Evolutionary conservation across 2,888 invertebrate species (phyloP).

Genomic region (Drosophila diplacantha): DNA sequence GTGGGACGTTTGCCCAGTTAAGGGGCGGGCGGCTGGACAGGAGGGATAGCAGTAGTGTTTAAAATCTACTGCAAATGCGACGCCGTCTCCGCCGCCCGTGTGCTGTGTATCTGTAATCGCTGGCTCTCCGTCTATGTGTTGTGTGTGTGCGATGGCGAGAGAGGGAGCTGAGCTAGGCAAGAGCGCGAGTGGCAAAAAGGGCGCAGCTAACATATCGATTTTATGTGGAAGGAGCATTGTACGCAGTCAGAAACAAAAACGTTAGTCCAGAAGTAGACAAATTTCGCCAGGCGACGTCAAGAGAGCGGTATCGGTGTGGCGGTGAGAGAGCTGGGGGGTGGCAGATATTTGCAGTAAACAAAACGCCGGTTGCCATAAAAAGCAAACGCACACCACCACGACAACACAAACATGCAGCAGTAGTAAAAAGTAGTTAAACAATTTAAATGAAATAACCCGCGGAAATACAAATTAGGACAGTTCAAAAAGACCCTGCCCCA

Average conservation of each 20-base stretch:
- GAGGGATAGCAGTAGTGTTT: slow-evolving; percentile 39
- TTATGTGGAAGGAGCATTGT: slow-evolving; percentile 49
- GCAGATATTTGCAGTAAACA: slow-evolving; percentile 36
- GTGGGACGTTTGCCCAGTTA: neutral
- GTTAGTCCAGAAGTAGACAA: slow-evolving; percentile 37
- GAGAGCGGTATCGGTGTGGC: neutral
- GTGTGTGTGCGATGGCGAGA: slow-evolving; percentile 8
- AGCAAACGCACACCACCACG: slow-evolving; percentile 13
- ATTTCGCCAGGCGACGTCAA: slow-evolving; percentile 1
- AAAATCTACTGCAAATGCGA: slow-evolving; percentile 50
- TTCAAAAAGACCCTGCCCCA: slow-evolving; percentile 15
- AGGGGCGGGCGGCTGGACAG: slow-evolving; percentile 13
- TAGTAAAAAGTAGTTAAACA: slow-evolving; percentile 16
- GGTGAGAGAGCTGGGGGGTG: slow-evolving; percentile 6
- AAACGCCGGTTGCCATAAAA: slow-evolving; percentile 54
- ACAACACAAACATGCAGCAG: slow-evolving; percentile 1
- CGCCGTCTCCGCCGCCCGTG: slow-evolving; percentile 30
- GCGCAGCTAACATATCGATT: slow-evolving; percentile 61
- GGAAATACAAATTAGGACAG: slow-evolving; percentile 64
- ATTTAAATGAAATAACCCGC: slow-evolving; percentile 34
- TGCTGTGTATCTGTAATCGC: slow-evolving; percentile 64
- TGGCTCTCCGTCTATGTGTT: slow-evolving; percentile 15
- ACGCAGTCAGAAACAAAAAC: slow-evolving; percentile 40
- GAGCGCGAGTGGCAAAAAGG: slow-evolving; percentile 60
- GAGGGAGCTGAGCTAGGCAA: slow-evolving; percentile 22